A percentile compares a stretch with the other conserved stretches of the same genome.
Evolutionary conservation across 2,888 invertebrate genomes (phyloP).

Genomic region (Theristus sp.): DNA sequence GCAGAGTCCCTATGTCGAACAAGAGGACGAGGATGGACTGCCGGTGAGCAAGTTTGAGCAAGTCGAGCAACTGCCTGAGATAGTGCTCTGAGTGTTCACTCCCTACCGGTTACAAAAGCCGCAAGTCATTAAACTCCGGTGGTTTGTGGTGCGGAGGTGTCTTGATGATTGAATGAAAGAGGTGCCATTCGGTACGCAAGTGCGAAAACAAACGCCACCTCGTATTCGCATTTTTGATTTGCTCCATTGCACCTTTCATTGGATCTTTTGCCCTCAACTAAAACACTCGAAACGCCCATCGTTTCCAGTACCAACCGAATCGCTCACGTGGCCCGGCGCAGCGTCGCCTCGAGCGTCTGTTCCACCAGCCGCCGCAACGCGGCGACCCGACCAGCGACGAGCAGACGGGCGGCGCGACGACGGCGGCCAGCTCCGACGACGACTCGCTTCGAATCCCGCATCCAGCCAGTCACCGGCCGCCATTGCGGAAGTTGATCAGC

Average conservation of each 20-base stretch:
- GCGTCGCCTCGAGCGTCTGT: slow-evolving; percentile 19
- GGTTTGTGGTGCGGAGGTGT: too few relatives aligned
- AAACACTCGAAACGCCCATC: too few relatives aligned
- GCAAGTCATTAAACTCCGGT: too few relatives aligned
- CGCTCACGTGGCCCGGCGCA: slow-evolving; percentile 19
- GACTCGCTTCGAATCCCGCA: background rate
- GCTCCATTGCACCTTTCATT: too few relatives aligned
- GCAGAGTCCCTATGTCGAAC: background rate
- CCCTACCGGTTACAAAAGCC: too few relatives aligned
- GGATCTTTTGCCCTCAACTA: too few relatives aligned
- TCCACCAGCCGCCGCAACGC: slow-evolving; percentile 7
- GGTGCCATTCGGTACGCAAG: too few relatives aligned
- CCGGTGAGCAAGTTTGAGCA: slow-evolving; percentile 2
- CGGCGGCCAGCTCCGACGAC: background rate
- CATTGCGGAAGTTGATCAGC: background rate
- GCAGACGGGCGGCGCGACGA: background rate
- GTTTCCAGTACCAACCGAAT: too few relatives aligned
- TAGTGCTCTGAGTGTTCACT: slow-evolving; percentile 8
- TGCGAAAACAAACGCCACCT: too few relatives aligned
- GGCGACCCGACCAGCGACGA: background rate
- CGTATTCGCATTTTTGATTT: too few relatives aligned
- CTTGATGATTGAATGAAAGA: too few relatives aligned
- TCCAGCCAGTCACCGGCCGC: background rate
- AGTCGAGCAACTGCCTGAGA: background rate
- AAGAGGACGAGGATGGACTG: slow-evolving; percentile 2